Evolutionary conservation across 1,140 invertebrate genomes (phyloP).

Genomic region (Bombus waltoni): DNA sequence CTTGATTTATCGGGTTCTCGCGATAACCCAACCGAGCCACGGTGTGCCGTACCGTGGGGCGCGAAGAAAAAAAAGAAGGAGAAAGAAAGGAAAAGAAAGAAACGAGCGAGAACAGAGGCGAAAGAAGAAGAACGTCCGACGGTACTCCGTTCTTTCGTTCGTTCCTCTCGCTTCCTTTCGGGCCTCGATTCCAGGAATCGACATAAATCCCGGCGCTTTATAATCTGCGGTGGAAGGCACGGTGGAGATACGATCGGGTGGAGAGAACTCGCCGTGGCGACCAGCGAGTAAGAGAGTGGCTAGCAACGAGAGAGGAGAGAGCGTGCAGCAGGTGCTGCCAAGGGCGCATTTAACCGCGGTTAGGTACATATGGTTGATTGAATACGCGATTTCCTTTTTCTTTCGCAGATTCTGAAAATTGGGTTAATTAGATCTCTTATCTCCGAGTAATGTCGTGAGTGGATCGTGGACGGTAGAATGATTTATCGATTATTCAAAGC

Average conservation of each 20-base stretch:
- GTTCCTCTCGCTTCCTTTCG: conserved; percentile 43
- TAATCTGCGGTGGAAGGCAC: conserved; percentile 77
- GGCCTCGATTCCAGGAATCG: conserved; percentile 78
- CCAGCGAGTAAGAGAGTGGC: conserved; percentile 27
- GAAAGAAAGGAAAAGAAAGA: conserved; percentile 38
- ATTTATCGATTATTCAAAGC: too few species aligned
- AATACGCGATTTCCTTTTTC: conserved; percentile 15
- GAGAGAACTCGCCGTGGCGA: conserved; percentile 62
- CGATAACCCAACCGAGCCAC: conserved; percentile 69
- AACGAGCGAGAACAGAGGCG: conserved; percentile 44
- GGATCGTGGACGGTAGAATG: too few species aligned
- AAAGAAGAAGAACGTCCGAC: conserved; percentile 52
- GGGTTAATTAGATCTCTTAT: neutral
- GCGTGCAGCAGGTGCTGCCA: conserved; percentile 74
- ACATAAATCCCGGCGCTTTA: conserved; percentile 81
- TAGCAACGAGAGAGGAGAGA: conserved; percentile 15
- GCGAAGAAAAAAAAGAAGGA: neutral
- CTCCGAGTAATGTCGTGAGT: neutral
- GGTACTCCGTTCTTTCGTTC: neutral
- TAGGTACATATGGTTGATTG: conserved; percentile 28
- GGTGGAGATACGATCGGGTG: conserved; percentile 78
- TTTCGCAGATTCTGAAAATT: neutral
- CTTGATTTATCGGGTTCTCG: conserved; percentile 75
- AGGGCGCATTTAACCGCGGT: conserved; percentile 47
- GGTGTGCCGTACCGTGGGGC: conserved; percentile 20